Percentiles rank a stretch among this genome's conserved stretches.
phyloP scores from a whole-genome alignment of 2,113 vertebrate genomes.

The Myrmecophaga tridactyla region DNA sequence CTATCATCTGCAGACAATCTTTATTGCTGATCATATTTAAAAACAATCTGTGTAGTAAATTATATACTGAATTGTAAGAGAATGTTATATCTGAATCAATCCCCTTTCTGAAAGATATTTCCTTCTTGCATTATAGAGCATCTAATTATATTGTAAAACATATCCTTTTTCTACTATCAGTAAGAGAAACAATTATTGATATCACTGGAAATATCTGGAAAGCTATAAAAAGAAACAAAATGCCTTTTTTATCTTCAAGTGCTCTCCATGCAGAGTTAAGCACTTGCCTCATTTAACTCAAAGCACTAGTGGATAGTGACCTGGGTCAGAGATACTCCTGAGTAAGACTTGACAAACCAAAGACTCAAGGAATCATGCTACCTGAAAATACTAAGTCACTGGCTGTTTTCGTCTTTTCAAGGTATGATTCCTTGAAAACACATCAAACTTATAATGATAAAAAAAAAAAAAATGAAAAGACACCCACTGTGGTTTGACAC shows the following conservation, averaged over 20 bases:
- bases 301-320: slow-evolving; percentile 76
- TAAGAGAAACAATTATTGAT: slow-evolving; percentile 76
- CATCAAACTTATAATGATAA: slow-evolving; percentile 86
- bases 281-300: slow-evolving; percentile 74
- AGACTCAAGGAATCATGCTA: slow-evolving; percentile 83
- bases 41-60: too few relatives aligned
- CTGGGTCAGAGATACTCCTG: slow-evolving; percentile 77
- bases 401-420: slow-evolving; percentile 80
- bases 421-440: slow-evolving; percentile 85
- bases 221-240: slow-evolving; percentile 78
- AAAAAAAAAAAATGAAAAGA: slow-evolving; percentile 90
- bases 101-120: slow-evolving; percentile 80
- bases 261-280: slow-evolving; percentile 80
- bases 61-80: too few relatives aligned
- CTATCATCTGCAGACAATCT: too few relatives aligned
- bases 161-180: slow-evolving; percentile 75
- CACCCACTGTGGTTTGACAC: slow-evolving; percentile 86
- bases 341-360: slow-evolving; percentile 75
- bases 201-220: slow-evolving; percentile 81
- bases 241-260: slow-evolving; percentile 75
- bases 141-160: slow-evolving; percentile 76
- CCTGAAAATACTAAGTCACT: slow-evolving; percentile 74
- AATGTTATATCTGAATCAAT: slow-evolving; percentile 77
- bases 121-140: slow-evolving; percentile 81
- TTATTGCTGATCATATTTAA: too few relatives aligned